Percentiles rank a stretch among this genome's conserved stretches.
Evolutionary conservation across 2,888 invertebrate genomes (phyloP).

Genomic region (Lasioglossum pauxillum): DNA sequence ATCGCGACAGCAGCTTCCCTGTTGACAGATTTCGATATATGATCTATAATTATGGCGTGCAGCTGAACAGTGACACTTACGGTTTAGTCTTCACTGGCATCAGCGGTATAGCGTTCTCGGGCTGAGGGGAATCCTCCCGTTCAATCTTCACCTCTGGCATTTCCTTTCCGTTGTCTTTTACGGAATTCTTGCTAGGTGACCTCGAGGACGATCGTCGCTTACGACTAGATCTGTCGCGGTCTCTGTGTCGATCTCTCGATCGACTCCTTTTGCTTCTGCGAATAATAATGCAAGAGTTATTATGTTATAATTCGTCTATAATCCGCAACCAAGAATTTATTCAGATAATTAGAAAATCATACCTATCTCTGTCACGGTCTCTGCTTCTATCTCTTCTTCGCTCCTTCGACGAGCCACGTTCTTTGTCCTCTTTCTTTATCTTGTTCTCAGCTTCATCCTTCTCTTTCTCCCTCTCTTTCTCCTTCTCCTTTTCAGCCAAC

Average conservation of each 20-base stretch:
- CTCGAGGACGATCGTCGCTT: conserved; percentile 80
- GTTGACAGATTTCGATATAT: conserved; percentile 41
- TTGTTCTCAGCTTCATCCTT: conserved; percentile 80
- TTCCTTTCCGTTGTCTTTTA: conserved; percentile 80
- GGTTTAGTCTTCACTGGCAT: conserved; percentile 83
- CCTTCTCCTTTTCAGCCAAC: conserved; percentile 85
- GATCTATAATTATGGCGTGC: conserved; percentile 17
- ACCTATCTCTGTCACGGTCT: conserved; percentile 82
- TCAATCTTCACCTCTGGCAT: conserved; percentile 78
- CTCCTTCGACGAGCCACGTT: conserved; percentile 82
- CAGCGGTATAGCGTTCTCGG: conserved; percentile 81
- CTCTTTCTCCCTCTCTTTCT: conserved; percentile 84
- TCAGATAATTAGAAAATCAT: conserved; percentile 18
- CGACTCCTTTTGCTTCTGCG: conserved; percentile 83
- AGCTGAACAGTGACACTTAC: conserved; percentile 71
- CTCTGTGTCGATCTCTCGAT: conserved; percentile 83
- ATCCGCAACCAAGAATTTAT: neutral
- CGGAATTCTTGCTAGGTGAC: conserved; percentile 80
- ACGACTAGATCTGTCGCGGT: conserved; percentile 82
- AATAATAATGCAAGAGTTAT: conserved; percentile 12
- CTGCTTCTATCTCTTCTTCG: conserved; percentile 83
- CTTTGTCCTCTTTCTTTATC: conserved; percentile 82
- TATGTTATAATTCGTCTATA: neutral
- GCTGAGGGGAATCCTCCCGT: conserved; percentile 81
- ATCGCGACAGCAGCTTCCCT: conserved; percentile 85